These are phyloP conservation scores for Sebastiscus albofasciatus DNA, from an alignment of 2,797 vertebrate species.

Conservation along the genomic window DNA sequence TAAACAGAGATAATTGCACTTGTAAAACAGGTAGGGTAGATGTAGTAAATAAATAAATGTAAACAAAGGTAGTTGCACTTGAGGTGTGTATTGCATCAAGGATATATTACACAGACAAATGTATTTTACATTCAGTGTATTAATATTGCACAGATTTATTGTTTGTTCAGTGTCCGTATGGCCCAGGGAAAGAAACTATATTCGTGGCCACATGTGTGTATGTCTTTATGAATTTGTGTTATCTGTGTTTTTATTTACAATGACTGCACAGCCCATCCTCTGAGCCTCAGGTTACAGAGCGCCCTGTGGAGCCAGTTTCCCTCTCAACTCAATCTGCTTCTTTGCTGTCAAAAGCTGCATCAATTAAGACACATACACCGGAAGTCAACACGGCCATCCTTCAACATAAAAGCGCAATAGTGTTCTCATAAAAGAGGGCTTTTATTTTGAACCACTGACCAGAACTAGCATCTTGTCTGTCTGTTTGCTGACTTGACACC, in stretches of 20 bases:
- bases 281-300: neutral
- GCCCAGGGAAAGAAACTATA: too few relatives aligned
- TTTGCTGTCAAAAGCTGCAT: neutral
- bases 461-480: neutral
- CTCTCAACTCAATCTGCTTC: neutral
- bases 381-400: neutral
- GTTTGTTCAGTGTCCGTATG: too few relatives aligned
- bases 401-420: conserved; percentile 42
- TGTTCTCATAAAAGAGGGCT: fast-evolving
- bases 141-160: too few relatives aligned
- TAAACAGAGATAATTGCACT: too few relatives aligned
- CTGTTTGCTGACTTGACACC: neutral
- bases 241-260: neutral
- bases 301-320: neutral
- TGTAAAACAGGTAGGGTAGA: too few relatives aligned
- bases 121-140: too few relatives aligned
- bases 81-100: too few relatives aligned
- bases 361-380: neutral
- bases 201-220: neutral
- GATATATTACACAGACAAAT: too few relatives aligned
- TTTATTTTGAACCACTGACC: conserved; percentile 24
- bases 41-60: too few relatives aligned
- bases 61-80: too few relatives aligned
- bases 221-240: neutral
- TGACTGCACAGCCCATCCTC: neutral